Evolutionary conservation across 2,113 vertebrate genomes (phyloP), one percentile per base, ranked within the genome.

Genomic region (Labeo rohita): DNA sequence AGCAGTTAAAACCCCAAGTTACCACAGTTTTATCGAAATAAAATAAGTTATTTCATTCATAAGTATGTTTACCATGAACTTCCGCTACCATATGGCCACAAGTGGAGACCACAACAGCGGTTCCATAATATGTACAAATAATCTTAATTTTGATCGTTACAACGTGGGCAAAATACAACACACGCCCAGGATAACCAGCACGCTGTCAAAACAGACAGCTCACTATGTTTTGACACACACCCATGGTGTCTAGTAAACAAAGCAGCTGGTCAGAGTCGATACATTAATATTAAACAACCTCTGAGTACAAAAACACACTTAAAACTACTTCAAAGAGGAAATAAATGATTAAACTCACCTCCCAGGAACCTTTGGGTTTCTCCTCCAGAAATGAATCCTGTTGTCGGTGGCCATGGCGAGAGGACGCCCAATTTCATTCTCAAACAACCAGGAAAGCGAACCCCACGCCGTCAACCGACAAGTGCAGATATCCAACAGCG

Each of bases 331-430:
- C 47, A 18, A 18, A 18, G 1, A 47, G 4, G 1, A 50, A 70
- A 82, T 34, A 2, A 11, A n/a, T 49, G 7, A 80, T 54, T 43
- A 54, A 23, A 87, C 96, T 92, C 92, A 99, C 98, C 97, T 99
- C 91, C 97, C 97, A 50, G 97, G 97, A 93, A 97, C 95, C 94
- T 95, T 95, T 45, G 96, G 91, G 93, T 94, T 98, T 93, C 95
- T 95, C 94, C 96, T 98, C 97, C 98, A 99, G 90, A 99, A 99
- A 94, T 98, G 93, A 91, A 96, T 95, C 91, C 95, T 95, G 93
- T 96, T 96, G 83, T 99, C 97, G 89, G 96, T 95, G 89, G 97
- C 97, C 97, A 98, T 98, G 87, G 92, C 93, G 88, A 76, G 80
- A 87, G 72, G 86, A 85, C 76, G 80, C 72, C 84, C 66, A 54